A percentile compares a stretch with the other conserved stretches of the same genome.
These are phyloP conservation scores for Noctuana brunneofusca DNA, from an alignment of 2,888 invertebrate species.

Conservation along the genomic window DNA sequence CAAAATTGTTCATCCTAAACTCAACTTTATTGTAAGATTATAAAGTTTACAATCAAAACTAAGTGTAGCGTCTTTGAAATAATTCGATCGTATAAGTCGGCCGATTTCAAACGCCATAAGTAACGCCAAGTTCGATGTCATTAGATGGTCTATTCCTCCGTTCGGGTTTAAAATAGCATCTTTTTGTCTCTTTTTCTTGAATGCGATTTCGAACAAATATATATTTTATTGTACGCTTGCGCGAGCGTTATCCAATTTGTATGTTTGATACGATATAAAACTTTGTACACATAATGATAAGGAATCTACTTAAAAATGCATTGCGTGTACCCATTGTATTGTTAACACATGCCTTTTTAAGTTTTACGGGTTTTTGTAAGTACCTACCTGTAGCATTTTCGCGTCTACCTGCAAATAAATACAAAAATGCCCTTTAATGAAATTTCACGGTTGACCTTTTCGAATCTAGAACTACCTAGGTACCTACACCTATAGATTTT, in stretches of 20 bases:
- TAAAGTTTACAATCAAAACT: slow-evolving; percentile 44
- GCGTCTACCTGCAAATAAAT: too few relatives aligned
- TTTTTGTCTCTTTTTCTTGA: slow-evolving; percentile 55
- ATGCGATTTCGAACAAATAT: slow-evolving; percentile 52
- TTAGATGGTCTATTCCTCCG: slow-evolving; percentile 48
- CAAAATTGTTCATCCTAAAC: slow-evolving; percentile 52
- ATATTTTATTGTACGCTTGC: slow-evolving; percentile 51
- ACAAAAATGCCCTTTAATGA: too few relatives aligned
- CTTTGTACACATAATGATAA: slow-evolving; percentile 37
- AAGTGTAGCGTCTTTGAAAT: slow-evolving; percentile 45
- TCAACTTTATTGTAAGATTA: slow-evolving; percentile 15
- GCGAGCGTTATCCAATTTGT: slow-evolving; percentile 46
- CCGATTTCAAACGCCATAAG: slow-evolving; percentile 55
- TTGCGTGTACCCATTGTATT: neutral
- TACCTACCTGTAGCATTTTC: too few relatives aligned
- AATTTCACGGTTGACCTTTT: too few relatives aligned
- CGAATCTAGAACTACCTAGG: too few relatives aligned
- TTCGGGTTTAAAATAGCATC: slow-evolving; percentile 50
- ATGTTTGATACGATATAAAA: slow-evolving; percentile 41
- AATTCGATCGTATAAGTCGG: slow-evolving; percentile 68
- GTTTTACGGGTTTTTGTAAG: too few relatives aligned
- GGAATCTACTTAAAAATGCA: slow-evolving; percentile 11
- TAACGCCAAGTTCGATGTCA: slow-evolving; percentile 42
- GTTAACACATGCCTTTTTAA: too few relatives aligned
- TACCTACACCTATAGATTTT: too few relatives aligned